Evolutionary conservation across 2,888 invertebrate genomes (phyloP).

Genomic region (Nephrotoma appendiculata): DNA sequence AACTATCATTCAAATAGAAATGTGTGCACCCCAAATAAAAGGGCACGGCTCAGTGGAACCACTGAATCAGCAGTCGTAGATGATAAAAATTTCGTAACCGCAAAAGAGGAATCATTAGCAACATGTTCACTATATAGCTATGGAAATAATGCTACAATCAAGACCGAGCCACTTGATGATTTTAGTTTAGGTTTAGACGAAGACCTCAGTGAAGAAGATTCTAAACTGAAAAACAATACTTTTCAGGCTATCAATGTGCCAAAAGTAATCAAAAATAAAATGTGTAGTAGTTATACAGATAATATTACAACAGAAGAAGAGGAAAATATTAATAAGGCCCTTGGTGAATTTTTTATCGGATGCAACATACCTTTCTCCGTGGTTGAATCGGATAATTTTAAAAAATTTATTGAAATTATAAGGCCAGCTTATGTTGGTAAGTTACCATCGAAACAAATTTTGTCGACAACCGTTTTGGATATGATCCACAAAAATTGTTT

Average conservation of each 20-base stretch:
- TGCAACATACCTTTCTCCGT: conserved; percentile 13
- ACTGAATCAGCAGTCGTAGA: neutral
- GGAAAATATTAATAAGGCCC: conserved; percentile 8
- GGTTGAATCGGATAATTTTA: conserved; percentile 12
- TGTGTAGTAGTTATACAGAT: neutral
- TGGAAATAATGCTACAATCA: neutral
- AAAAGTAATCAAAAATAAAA: neutral
- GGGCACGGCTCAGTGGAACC: neutral
- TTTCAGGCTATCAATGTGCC: neutral
- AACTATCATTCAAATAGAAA: neutral
- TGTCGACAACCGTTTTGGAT: conserved; percentile 6
- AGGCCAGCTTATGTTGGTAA: conserved; percentile 10
- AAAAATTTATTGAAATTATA: conserved; percentile 8
- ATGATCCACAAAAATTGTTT: conserved; percentile 1
- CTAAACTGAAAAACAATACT: neutral
- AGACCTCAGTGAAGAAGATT: neutral
- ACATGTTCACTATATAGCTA: neutral
- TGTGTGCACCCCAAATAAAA: neutral
- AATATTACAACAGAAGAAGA: conserved; percentile 2
- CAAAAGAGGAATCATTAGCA: neutral
- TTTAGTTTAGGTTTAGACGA: neutral
- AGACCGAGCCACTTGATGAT: neutral
- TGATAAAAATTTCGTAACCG: neutral
- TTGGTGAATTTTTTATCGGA: conserved; percentile 12
- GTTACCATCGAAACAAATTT: conserved; percentile 10